Percentiles rank a stretch among this genome's conserved stretches.
phyloP scores from a whole-genome alignment of 2,797 vertebrate genomes.

The Gambelia wislizenii region DNA sequence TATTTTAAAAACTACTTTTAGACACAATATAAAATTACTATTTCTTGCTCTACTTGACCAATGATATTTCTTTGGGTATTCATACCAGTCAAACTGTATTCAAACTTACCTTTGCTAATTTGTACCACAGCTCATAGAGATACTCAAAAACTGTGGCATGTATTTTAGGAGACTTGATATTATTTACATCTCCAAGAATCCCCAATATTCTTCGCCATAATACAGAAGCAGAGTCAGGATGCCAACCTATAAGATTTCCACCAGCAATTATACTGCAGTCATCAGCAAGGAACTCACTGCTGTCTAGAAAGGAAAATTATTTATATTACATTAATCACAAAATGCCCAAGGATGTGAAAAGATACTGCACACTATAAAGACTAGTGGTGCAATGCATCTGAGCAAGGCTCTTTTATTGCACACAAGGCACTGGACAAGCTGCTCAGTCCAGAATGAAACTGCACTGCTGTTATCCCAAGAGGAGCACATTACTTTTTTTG shows the following conservation, averaged over 20 bases:
- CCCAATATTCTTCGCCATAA: slow-evolving; percentile 96
- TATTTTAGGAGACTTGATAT: slow-evolving; percentile 92
- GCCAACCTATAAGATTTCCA: slow-evolving; percentile 94
- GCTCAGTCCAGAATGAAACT: not conserved
- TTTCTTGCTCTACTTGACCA: not conserved
- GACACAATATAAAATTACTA: not conserved
- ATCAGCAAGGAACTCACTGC: slow-evolving; percentile 93
- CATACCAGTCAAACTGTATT: slow-evolving; percentile 21
- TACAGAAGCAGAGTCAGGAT: slow-evolving; percentile 95
- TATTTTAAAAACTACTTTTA: not conserved
- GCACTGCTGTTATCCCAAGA: not conserved
- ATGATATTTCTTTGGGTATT: slow-evolving; percentile 12
- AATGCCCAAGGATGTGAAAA: not conserved
- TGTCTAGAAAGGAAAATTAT: slow-evolving; percentile 81
- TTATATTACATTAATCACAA: not conserved
- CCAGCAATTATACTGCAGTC: slow-evolving; percentile 98
- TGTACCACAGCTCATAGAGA: slow-evolving; percentile 96
- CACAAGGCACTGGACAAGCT: not conserved
- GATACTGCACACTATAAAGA: not conserved
- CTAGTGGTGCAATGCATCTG: not conserved
- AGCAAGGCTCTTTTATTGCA: too few relatives aligned
- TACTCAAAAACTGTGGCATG: slow-evolving; percentile 93
- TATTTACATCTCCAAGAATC: slow-evolving; percentile 96
- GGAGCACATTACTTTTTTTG: not conserved
- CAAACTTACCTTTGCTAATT: slow-evolving; percentile 91